A percentile compares a stretch with the other conserved stretches of the same genome.
phyloP scores from a whole-genome alignment of 2,888 invertebrate species.

The Peribatodes rhomboidaria region DNA sequence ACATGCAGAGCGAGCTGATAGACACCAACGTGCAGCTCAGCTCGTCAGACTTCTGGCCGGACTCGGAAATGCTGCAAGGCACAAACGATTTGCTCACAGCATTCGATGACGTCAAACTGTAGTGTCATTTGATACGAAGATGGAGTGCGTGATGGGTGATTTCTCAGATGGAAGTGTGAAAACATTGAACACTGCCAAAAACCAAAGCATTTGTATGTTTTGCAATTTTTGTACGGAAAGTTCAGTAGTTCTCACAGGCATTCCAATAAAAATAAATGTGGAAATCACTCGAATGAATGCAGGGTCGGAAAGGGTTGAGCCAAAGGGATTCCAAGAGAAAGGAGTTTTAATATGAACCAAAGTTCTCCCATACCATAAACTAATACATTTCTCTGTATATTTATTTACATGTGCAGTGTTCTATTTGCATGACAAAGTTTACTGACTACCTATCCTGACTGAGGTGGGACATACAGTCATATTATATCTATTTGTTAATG shows the following conservation, averaged over 20 bases:
- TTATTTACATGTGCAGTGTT: constrained; percentile 18
- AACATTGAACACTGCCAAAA: constrained; percentile 47
- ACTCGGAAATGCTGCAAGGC: constrained; percentile 72
- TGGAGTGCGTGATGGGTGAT: constrained; percentile 59
- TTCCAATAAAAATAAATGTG: constrained; percentile 55
- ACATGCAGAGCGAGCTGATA: constrained; percentile 67
- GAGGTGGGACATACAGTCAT: constrained; percentile 18
- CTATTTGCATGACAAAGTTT: constrained; percentile 4
- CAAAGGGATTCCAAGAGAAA: constrained; percentile 65
- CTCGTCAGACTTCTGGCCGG: constrained; percentile 73
- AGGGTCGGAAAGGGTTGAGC: constrained; percentile 64
- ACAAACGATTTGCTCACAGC: constrained; percentile 74
- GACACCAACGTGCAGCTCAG: constrained; percentile 65
- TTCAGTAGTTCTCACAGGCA: constrained; percentile 60
- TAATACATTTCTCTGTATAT: constrained; percentile 25
- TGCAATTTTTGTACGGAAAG: constrained; percentile 31
- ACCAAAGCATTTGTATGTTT: constrained; percentile 48
- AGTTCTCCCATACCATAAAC: constrained; percentile 31
- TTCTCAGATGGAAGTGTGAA: constrained; percentile 50
- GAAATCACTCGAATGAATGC: constrained; percentile 75
- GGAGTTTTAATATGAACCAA: constrained; percentile 52
- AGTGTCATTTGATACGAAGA: constrained; percentile 52
- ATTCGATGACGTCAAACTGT: constrained; percentile 78
- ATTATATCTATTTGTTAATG: constrained; percentile 31
- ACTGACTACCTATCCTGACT: not conserved